phyloP scores from a whole-genome alignment of 2,797 vertebrate species.

The Salmo trutta region DNA sequence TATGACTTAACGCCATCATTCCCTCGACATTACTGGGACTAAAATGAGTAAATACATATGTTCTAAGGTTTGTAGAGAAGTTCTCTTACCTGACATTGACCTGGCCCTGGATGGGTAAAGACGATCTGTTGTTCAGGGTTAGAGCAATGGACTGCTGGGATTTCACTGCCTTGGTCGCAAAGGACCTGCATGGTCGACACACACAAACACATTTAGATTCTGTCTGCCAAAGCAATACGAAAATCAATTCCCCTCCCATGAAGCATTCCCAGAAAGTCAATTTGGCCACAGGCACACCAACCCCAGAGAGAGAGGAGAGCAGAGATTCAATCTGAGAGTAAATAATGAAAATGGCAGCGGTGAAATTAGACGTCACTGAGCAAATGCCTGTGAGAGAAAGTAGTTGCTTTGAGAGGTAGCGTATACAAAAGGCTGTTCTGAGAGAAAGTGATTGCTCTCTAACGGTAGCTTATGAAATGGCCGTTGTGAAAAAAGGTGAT shows the following conservation, averaged over 20 bases:
- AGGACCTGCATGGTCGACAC: slow-evolving; percentile 46
- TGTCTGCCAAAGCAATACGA: not conserved
- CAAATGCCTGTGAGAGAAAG: slow-evolving; percentile 26
- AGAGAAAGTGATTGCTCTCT: not conserved
- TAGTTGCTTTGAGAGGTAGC: not conserved
- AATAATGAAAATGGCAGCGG: slow-evolving; percentile 30
- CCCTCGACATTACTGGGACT: not conserved
- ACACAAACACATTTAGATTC: slow-evolving; percentile 3
- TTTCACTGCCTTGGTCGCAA: slow-evolving; percentile 19
- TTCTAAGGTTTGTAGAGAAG: not conserved
- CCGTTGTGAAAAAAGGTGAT: not conserved
- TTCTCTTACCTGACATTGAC: slow-evolving; percentile 63
- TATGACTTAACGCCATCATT: not conserved
- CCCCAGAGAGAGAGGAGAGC: slow-evolving; percentile 12
- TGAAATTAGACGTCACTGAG: slow-evolving; percentile 37
- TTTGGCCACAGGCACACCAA: slow-evolving; percentile 42
- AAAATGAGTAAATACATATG: not conserved
- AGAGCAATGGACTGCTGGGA: slow-evolving; percentile 35
- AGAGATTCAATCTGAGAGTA: slow-evolving; percentile 38
- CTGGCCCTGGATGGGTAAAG: slow-evolving; percentile 53
- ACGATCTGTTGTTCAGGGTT: slow-evolving; percentile 27
- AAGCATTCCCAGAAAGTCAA: slow-evolving; percentile 32
- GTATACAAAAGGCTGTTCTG: not conserved
- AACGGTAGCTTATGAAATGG: not conserved
- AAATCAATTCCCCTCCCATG: not conserved